Conservation (phyloP, 2,113 vertebrate species). For the Scomber japonicus region DNA sequence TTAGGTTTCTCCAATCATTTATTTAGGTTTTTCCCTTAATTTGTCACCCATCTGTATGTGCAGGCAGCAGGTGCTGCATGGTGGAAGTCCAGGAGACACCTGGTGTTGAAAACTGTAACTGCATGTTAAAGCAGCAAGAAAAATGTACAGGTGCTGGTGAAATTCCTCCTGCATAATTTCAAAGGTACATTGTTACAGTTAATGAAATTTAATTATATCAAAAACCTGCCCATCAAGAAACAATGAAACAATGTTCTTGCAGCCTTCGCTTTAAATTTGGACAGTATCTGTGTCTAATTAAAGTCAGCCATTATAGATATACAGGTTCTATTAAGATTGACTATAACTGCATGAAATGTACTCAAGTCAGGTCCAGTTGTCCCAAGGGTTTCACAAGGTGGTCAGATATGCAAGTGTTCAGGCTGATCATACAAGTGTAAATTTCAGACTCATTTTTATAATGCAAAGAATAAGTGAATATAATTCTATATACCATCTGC, state of each 20-base stretch:
- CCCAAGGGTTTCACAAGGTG: neutral
- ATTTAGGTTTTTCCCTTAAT: too few relatives aligned
- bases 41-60: neutral
- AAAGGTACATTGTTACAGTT: neutral
- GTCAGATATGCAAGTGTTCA: neutral
- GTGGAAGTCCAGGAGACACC: constrained; percentile 72
- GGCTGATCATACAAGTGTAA: neutral
- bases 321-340: neutral
- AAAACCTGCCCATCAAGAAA: neutral
- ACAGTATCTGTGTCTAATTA: constrained; percentile 3
- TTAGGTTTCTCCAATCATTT: too few relatives aligned
- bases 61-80: neutral
- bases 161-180: neutral
- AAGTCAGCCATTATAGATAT: neutral
- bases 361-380: neutral
- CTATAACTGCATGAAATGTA: neutral
- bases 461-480: neutral
- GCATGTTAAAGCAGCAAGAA: constrained; percentile 22
- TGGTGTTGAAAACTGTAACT: constrained; percentile 71
- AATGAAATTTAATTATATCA: neutral
- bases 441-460: neutral
- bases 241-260: neutral
- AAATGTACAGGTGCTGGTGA: neutral
- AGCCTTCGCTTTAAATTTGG: neutral
- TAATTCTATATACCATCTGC: neutral